These are phyloP conservation scores for Jacana jacana DNA, from an alignment of 2,113 vertebrate genomes.

Conservation along the genomic window DNA sequence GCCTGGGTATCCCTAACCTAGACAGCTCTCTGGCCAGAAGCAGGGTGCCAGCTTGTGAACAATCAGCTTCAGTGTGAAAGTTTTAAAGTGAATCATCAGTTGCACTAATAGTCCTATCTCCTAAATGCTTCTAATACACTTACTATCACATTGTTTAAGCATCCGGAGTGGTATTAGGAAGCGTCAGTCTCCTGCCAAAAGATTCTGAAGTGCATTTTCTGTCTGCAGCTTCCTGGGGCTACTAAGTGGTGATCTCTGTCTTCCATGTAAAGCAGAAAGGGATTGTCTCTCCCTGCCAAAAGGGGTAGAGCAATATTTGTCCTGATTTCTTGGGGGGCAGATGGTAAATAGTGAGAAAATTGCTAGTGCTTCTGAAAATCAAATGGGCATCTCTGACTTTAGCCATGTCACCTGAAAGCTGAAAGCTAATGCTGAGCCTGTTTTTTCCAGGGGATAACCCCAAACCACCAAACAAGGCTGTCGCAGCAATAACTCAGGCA, in stretches of 20 bases:
- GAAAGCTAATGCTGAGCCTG: background rate
- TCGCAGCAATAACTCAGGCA: background rate
- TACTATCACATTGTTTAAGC: background rate
- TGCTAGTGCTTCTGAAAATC: background rate
- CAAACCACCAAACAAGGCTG: background rate
- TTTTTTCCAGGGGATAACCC: background rate
- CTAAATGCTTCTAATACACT: background rate
- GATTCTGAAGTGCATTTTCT: background rate
- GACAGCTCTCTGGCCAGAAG: fast-evolving
- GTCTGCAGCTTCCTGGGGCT: background rate
- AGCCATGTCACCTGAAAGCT: background rate
- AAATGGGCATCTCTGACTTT: background rate
- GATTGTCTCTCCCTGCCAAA: background rate
- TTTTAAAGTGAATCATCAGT: background rate
- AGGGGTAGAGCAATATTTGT: background rate
- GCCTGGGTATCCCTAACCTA: fast-evolving
- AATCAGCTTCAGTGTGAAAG: background rate
- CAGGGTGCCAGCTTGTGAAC: background rate
- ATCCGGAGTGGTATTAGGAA: background rate
- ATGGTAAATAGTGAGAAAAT: background rate
- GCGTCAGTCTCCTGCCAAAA: background rate
- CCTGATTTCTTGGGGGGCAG: background rate
- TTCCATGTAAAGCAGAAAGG: background rate
- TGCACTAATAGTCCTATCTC: background rate
- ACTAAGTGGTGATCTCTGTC: background rate